Conservation (phyloP, 2,888 invertebrate species). For the Cephus rjabovi region DNA sequence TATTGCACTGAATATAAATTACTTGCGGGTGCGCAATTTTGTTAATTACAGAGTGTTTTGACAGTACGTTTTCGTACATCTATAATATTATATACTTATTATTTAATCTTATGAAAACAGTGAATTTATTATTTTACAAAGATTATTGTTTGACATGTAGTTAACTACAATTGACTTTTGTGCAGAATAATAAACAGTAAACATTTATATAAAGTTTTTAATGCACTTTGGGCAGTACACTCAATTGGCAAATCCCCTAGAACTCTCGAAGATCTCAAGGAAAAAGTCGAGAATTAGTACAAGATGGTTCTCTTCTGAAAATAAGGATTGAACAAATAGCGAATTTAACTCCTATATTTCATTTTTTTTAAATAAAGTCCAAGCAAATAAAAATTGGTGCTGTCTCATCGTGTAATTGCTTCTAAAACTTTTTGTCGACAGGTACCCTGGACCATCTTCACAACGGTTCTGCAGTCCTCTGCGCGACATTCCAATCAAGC, state of each 20-base stretch:
- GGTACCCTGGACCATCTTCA: slow-evolving; percentile 54
- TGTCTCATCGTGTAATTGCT: background rate
- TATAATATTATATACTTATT: background rate
- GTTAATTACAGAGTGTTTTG: background rate
- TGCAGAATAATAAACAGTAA: background rate
- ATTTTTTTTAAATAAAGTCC: background rate
- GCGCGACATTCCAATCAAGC: slow-evolving; percentile 53
- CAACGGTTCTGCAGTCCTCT: slow-evolving; percentile 52
- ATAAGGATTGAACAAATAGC: background rate
- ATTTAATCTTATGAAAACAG: background rate
- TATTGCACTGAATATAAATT: background rate
- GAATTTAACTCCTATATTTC: background rate
- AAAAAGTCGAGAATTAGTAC: background rate
- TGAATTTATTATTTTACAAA: background rate
- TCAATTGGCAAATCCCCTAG: background rate
- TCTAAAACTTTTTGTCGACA: slow-evolving; percentile 49
- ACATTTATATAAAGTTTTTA: background rate
- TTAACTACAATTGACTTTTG: background rate
- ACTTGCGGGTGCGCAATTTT: background rate
- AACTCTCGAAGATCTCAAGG: background rate
- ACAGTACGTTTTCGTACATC: background rate
- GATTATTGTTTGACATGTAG: background rate
- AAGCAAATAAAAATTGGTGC: background rate
- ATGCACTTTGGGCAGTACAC: background rate
- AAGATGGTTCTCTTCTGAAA: background rate